Base-by-base conservation (phyloP, 2,888 invertebrate species). In the Drosophila fulvimacula region DNA sequence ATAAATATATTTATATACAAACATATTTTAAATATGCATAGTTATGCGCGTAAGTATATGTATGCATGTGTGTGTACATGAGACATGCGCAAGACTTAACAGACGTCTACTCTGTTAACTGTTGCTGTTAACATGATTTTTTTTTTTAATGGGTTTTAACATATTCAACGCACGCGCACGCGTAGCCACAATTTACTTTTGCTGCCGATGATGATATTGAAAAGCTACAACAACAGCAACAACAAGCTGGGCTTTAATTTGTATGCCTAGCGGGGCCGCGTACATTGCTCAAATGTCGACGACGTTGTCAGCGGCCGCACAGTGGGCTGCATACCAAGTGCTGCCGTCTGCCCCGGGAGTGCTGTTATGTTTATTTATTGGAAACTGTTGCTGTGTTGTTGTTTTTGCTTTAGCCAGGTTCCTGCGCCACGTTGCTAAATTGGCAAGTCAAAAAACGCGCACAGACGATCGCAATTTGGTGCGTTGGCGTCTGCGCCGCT, bases 211-310 rank as follows among this genome's bases (percentile, higher is more conserved):
- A 41, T 82, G 77, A 76, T 80, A 77, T 80, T 73, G 78, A 72
- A 81, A 84, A 36, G 46, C 38, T 44, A 64, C 36, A 55, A 57
- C 24, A 55, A 36, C 19, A 42, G 44, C 44, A 51, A 49, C 56
- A 49, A 48, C 39, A 53, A 44, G 62, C 55, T 62, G 62, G 58
- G 62, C 65, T 76, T 67, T 71, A 71, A 86, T 83, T 88, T 81
- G 89, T 83, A 83, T 83, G 89, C 83, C 60, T 65, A 49, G 62
- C 69, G 60, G 73, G 19, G 42, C 38, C 46, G 59, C 36, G 76
- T 80, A 80, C 87, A 83, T 88, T 82, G 89, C 89, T 83, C 84
- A 83, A 88, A 83, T 88, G 86, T 88, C 73, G 76, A 79, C 82
- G 85, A 88, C 83, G 82, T 70, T 83, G 82, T 83, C 89, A 83